phyloP scores from a whole-genome alignment of 2,113 vertebrate species.

The Hippolais icterina region DNA sequence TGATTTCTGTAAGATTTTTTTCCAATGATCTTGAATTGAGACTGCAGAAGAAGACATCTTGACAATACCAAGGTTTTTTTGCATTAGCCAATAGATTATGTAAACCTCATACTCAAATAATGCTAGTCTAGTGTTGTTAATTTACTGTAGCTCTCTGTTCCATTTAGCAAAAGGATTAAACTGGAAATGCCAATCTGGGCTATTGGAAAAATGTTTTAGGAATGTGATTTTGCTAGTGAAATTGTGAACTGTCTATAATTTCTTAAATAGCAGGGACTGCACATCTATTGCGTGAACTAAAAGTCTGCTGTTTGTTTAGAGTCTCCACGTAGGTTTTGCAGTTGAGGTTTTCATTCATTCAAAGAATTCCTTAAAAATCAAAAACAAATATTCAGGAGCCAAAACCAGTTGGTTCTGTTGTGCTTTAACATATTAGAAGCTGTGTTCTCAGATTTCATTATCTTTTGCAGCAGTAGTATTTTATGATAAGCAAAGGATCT shows the following conservation, averaged over 20 bases:
- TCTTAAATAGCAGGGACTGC: neutral
- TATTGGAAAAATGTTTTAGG: neutral
- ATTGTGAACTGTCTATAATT: neutral
- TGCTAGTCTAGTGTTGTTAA: neutral
- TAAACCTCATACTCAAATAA: neutral
- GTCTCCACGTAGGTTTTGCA: neutral
- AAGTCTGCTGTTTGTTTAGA: neutral
- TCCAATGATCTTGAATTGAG: neutral
- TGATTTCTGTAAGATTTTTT: neutral
- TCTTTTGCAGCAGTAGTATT: neutral
- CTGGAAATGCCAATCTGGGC: neutral
- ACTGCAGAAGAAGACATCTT: neutral
- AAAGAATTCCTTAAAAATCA: neutral
- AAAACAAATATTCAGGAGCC: neutral
- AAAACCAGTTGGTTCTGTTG: neutral
- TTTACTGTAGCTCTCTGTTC: neutral
- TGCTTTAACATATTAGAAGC: neutral
- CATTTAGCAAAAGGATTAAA: neutral
- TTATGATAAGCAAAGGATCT: neutral
- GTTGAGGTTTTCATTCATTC: neutral
- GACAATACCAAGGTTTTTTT: neutral
- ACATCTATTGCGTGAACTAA: neutral
- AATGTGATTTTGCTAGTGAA: neutral
- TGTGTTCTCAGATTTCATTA: neutral
- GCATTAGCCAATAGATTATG: neutral